These are phyloP conservation scores for Hypothenemus hampei DNA, from an alignment of 1,140 invertebrate species.

Conservation along the genomic window DNA sequence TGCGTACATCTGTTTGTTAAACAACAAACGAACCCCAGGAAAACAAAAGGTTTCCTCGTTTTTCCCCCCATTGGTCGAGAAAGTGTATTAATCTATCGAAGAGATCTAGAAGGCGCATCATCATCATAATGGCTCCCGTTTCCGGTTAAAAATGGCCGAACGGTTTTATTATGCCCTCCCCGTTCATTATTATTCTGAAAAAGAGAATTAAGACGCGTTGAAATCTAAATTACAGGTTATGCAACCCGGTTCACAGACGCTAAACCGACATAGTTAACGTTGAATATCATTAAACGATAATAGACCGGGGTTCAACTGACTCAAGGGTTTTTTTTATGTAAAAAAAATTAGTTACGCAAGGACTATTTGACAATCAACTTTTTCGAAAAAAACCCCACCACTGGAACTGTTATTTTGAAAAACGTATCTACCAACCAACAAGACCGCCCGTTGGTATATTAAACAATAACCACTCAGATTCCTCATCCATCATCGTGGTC, in stretches of 20 bases:
- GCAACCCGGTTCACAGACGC: slow-evolving; percentile 3
- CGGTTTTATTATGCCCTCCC: slow-evolving; percentile 7
- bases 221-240: slow-evolving; percentile 15
- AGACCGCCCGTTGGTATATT: slow-evolving; percentile 38
- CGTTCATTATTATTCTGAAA: slow-evolving; percentile 15
- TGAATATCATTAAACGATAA: no score
- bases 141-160: slow-evolving; percentile 19
- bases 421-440: neutral
- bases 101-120: slow-evolving; percentile 18
- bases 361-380: neutral
- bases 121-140: slow-evolving; percentile 15
- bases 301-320: no score
- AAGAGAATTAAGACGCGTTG: neutral
- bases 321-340: neutral
- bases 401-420: neutral
- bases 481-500: slow-evolving; percentile 41
- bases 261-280: neutral
- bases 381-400: neutral
- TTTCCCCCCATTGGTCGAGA: no score
- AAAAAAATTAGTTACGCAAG: neutral
- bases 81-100: no score
- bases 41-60: no score
- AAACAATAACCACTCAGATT: slow-evolving; percentile 42
- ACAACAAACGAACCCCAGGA: no score
- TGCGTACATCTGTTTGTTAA: neutral